phyloP scores from a whole-genome alignment of 2,888 invertebrate species.

The Tetropium fuscum region DNA sequence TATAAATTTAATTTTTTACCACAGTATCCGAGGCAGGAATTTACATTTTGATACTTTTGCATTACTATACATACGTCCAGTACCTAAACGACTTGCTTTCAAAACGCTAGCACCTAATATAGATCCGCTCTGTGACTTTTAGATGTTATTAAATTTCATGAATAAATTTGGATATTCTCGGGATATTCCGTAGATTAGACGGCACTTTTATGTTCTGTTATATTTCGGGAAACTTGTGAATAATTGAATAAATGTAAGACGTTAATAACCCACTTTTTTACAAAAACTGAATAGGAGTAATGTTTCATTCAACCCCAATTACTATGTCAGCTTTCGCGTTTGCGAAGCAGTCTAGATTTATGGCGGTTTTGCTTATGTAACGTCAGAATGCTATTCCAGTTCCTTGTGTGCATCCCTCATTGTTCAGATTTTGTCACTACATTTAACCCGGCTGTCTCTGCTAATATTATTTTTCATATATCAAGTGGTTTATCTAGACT shows the following conservation, averaged over 20 bases:
- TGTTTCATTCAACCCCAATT: conserved; percentile 1
- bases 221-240: neutral
- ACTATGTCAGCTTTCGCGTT: conserved; percentile 34
- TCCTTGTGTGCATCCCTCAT: conserved; percentile 36
- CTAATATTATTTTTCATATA: conserved; percentile 8
- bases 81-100: too few species aligned
- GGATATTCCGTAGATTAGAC: too few species aligned
- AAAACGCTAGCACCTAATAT: too few species aligned
- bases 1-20: too few species aligned
- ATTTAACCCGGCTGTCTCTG: conserved; percentile 30
- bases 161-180: too few species aligned
- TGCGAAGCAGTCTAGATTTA: conserved; percentile 49
- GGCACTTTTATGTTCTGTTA: too few species aligned
- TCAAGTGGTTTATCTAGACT: conserved; percentile 9
- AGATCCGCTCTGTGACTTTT: too few species aligned
- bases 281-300: neutral
- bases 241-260: too few species aligned
- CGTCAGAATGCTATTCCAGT: conserved; percentile 42
- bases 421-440: conserved; percentile 37
- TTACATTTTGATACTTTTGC: too few species aligned
- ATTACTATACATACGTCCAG: too few species aligned
- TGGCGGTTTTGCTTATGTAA: conserved; percentile 53
- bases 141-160: too few species aligned
- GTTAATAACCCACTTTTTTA: neutral
- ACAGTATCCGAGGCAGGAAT: too few species aligned